These are phyloP conservation scores for Nomada ferruginata DNA, from an alignment of 2,888 invertebrate species.

Conservation along the genomic window DNA sequence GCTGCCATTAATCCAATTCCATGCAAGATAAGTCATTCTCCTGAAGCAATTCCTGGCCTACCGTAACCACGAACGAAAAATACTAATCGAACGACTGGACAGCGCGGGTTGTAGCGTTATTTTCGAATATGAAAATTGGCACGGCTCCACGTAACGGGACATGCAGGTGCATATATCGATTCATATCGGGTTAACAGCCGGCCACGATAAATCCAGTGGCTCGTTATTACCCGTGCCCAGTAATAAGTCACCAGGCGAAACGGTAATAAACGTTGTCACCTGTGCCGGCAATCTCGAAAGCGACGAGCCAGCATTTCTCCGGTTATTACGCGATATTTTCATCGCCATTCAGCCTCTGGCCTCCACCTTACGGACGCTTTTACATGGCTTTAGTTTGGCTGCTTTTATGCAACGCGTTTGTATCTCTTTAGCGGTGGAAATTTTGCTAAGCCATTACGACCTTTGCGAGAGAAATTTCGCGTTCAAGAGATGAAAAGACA, in stretches of 20 bases:
- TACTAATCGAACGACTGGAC: background rate
- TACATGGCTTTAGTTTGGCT: too few relatives aligned
- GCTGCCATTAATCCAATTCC: too few relatives aligned
- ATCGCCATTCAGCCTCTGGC: background rate
- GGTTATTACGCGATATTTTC: constrained; percentile 51
- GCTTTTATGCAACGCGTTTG: too few relatives aligned
- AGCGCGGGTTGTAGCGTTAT: background rate
- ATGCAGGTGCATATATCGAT: constrained; percentile 50
- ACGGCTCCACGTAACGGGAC: constrained; percentile 29
- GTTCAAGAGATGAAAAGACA: background rate
- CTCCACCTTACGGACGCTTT: background rate
- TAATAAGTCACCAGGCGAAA: constrained; percentile 65
- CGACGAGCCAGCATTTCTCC: constrained; percentile 43
- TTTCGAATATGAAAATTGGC: constrained; percentile 53
- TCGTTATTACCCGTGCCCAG: constrained; percentile 55
- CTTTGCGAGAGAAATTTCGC: background rate
- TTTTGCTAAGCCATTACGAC: too few relatives aligned
- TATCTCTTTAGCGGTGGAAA: too few relatives aligned
- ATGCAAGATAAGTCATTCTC: too few relatives aligned
- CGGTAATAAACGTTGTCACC: constrained; percentile 65
- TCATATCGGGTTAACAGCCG: constrained; percentile 62
- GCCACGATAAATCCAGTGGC: constrained; percentile 58
- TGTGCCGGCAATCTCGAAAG: constrained; percentile 28
- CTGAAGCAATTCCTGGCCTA: background rate
- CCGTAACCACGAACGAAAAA: background rate